Evolutionary conservation across 2,888 invertebrate genomes (phyloP).

Genomic region (Lasioglossum pauxillum): DNA sequence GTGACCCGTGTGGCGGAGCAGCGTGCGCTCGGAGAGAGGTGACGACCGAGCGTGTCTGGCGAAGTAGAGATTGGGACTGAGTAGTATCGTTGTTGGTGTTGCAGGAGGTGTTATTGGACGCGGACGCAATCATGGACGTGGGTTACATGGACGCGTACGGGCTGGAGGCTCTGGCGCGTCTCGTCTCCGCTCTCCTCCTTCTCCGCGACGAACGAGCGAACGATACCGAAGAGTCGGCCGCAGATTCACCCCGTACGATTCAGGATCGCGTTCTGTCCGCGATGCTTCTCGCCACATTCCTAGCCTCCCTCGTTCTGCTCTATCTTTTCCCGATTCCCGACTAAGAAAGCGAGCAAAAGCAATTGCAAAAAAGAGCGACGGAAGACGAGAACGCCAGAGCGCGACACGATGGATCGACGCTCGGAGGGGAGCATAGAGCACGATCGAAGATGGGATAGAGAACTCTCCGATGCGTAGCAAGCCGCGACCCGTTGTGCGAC

Average conservation of each 20-base stretch:
- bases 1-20: background rate
- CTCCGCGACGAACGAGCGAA: slow-evolving; percentile 74
- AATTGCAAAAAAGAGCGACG: slow-evolving; percentile 41
- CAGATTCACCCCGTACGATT: slow-evolving; percentile 81
- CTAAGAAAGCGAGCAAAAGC: slow-evolving; percentile 69
- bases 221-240: slow-evolving; percentile 77
- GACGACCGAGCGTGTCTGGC: slow-evolving; percentile 40
- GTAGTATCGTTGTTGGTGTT: slow-evolving; percentile 84
- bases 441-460: slow-evolving; percentile 40
- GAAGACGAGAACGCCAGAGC: slow-evolving; percentile 51
- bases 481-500: background rate
- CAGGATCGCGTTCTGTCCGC: slow-evolving; percentile 82
- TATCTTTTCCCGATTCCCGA: slow-evolving; percentile 85
- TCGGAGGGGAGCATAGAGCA: slow-evolving; percentile 33
- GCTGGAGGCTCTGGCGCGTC: slow-evolving; percentile 81
- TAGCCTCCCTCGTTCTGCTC: slow-evolving; percentile 84
- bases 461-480: slow-evolving; percentile 6
- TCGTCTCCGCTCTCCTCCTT: slow-evolving; percentile 79
- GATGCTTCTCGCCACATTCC: slow-evolving; percentile 84
- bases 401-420: slow-evolving; percentile 42
- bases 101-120: slow-evolving; percentile 84
- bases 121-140: slow-evolving; percentile 84
- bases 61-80: slow-evolving; percentile 80
- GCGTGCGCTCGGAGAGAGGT: background rate
- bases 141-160: slow-evolving; percentile 84